Base-by-base conservation (phyloP, 2,113 vertebrate genomes). In the Boulengeromyrus knoepffleri region DNA sequence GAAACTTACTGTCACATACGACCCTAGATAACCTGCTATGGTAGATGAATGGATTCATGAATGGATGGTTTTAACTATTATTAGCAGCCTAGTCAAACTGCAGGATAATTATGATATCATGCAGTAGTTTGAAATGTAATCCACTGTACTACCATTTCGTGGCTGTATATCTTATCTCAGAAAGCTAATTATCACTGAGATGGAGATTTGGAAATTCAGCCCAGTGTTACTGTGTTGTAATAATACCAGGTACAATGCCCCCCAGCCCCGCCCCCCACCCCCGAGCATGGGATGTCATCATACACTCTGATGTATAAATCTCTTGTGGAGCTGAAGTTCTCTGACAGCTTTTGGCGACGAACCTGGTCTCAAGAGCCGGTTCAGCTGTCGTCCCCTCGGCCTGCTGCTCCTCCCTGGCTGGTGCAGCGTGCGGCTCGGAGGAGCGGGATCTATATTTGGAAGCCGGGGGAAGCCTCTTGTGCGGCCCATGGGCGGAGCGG, bases 361-460 rank as follows among this genome's bases (percentile, higher is more conserved):
- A 21, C 36, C 36, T 42, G 77, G 15, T 1, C 15, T 19, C 7
- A 1, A 21, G 39, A 15, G 31, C 74, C 36, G 17, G 39, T 39
- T 19, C 39, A 7, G 36, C 39, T 83, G 77, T 21, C 39, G 39
- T 80, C 39, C 36, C 36, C 36, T 21, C 1, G 74, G 13, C 74
- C 74, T 42, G 74, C 13, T 5, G 5, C 36, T 0, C 5, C 74
- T 19, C 36, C 17, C 24, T n/a, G 2, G 24, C 85, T 39, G 86
- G 19, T 27, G 52, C 52, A 3, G 17, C 49, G 13, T 15, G 17
- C 12, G 27, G n/a, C 47, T 8, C 49, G 15, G 36, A 80, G 36
- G 36, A 80, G 36, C 74, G 6, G 13, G 36, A 80, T 87, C 90
- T 92, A 92, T 92, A 92, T 92, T 92, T 92, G 91, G 92, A 93